These are phyloP conservation scores for Numenius arquata DNA, from an alignment of 2,113 vertebrate species.

Conservation along the genomic window DNA sequence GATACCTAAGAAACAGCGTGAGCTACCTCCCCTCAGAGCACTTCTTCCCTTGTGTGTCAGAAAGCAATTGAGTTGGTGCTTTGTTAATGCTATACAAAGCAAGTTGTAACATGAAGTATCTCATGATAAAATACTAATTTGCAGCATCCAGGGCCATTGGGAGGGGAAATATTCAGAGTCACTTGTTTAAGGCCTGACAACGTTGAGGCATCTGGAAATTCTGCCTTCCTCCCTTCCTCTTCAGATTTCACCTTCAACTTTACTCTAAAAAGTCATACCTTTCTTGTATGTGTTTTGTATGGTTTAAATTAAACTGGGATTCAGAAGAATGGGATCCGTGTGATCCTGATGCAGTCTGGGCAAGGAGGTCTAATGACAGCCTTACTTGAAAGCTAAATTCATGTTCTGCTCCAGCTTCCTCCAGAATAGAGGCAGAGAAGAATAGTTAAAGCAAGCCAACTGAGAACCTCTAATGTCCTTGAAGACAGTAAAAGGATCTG, in stretches of 20 bases:
- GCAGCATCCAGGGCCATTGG: not conserved
- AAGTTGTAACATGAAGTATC: not conserved
- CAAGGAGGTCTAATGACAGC: not conserved
- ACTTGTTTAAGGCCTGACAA: not conserved
- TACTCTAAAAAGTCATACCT: not conserved
- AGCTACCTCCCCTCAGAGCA: not conserved
- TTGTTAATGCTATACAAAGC: not conserved
- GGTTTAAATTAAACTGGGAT: not conserved
- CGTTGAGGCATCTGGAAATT: not conserved
- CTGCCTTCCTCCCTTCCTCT: not conserved
- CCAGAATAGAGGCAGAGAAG: not conserved
- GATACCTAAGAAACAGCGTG: not conserved
- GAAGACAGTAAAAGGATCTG: not conserved
- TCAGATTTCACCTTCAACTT: not conserved
- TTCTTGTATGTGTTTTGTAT: not conserved
- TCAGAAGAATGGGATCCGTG: not conserved
- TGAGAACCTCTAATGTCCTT: not conserved
- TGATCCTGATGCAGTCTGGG: not conserved
- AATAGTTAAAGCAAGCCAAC: not conserved
- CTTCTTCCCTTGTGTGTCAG: not conserved
- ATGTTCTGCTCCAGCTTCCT: not conserved
- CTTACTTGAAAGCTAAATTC: not conserved
- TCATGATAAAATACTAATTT: not conserved
- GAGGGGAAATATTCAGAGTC: not conserved
- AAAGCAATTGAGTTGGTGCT: not conserved